Base-by-base conservation (phyloP, 2,113 vertebrate genomes). In the Melanerpes aurifrons region DNA sequence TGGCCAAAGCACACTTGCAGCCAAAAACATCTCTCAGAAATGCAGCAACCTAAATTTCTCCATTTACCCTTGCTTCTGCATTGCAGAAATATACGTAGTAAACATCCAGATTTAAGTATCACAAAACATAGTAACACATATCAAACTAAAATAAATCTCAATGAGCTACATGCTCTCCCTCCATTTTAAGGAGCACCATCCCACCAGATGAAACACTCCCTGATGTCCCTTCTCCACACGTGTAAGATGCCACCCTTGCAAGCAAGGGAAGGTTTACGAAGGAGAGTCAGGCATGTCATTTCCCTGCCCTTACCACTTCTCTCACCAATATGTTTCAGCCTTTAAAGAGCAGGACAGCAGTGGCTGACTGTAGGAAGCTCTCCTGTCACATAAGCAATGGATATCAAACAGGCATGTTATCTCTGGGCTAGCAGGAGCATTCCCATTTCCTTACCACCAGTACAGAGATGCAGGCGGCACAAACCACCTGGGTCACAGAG, bases 381-480 rank as follows among this genome's bases (percentile, higher is more conserved):
- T 93, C 63, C 80, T 43, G 16, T 48, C 82, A 64, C 9, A 2
- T 43, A 63, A 86, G 71, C 57, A 80, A 75, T 5, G 40, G 66
- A 11, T 25, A 68, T 45, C 61, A 74, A 78, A 37, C 10, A 50
- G 59, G 40, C 79, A 56, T 3, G 0, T n/a, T 62, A 85, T 74
- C 68, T 66, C 62, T 7, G 0, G 69, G 47, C 3, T 6, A 90
- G 70, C 48, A 66, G 54, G 64, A 78, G 25, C 28, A 18, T 50
- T 59, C 32, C 58, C n/a, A 28, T 71, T 90, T 94, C 91, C 98
- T 98, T 97, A 98, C 98, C 98, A 86, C 97, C 35, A 1, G 97
- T 96, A 92, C 97, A 98, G 81, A 98, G 95, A 77, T 97, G 97
- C 64, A 98, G 93, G 80, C 40, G 97, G 87, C 98, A 98, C 89